Evolutionary conservation across 2,797 vertebrate genomes (phyloP), one percentile per base, ranked within the genome.

Genomic region (Propithecus perrieri): DNA sequence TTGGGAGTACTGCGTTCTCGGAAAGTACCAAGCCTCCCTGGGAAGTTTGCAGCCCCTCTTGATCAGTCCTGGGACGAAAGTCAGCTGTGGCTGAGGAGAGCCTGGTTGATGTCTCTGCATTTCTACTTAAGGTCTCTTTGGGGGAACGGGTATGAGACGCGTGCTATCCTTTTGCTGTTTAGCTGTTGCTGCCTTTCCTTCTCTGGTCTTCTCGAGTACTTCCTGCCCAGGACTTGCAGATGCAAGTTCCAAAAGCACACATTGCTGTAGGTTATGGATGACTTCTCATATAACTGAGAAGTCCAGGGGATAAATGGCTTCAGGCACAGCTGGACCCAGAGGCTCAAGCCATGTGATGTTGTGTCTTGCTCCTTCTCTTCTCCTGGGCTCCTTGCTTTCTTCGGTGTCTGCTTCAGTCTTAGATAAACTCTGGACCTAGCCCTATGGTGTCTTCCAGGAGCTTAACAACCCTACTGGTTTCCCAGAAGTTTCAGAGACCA

Each of bases 121-220:
- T 33, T 24, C 7, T 71, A 2, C 28, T 20, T 50, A 48, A 57
- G 28, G 15, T 24, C 38, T 4, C 0, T 0, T 11, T 35, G 81
- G 67, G 33, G n/a, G 53, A 38, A 24, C 28, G 8, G 5, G 46
- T 18, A 17, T 28, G 14, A 43, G 22, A n/a, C 5, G 0, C 1
- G 7, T 24, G 28, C 41, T 28, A 0, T 24, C 4, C 10, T 26
- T 28, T 10, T 33, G 46, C 11, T 9, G 30, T 53, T 85, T 3
- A 9, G 41, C 65, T 46, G 15, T 43, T 22, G 71, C 3, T 7
- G 4, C n/a, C 28, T 72, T 69, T 24, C 59, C 50, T 65, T 14
- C 38, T 24, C 3, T 12, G 30, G 35, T 84, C 35, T 71, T 46
- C 43, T 84, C 26, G n/a, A 10, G 33, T 26, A 4, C 75, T 89